Conservation (phyloP, 2,888 invertebrate genomes). For the Cyaniris semiargus region DNA sequence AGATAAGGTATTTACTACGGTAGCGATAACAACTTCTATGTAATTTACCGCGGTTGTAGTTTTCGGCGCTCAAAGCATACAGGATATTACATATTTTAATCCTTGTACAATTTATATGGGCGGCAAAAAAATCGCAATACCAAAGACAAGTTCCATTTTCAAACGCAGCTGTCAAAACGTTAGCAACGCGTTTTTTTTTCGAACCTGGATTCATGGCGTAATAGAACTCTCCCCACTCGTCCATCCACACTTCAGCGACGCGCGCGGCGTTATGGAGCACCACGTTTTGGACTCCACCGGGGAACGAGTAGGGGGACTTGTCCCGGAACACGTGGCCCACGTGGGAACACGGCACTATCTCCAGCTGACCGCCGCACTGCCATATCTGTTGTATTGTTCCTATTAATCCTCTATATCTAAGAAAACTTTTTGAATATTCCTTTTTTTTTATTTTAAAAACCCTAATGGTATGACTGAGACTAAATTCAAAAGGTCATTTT, state of each 20-base stretch:
- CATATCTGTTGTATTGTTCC: constrained; percentile 83
- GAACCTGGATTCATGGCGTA: constrained; percentile 99
- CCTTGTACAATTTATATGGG: not conserved
- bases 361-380: constrained; percentile 97
- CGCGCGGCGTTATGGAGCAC: constrained; percentile 99
- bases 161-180: constrained; percentile 47
- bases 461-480: too few relatives aligned
- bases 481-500: not conserved
- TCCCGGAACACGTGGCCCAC: constrained; percentile 99
- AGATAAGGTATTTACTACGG: constrained; percentile 1
- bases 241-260: constrained; percentile 99
- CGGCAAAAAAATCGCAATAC: not conserved
- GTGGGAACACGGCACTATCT: constrained; percentile 97
- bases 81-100: not conserved
- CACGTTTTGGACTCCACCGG: constrained; percentile 97
- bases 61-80: not conserved
- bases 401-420: not conserved
- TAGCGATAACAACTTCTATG: not conserved
- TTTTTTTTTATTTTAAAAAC: not conserved
- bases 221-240: constrained; percentile 99
- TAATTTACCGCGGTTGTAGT: constrained; percentile 1
- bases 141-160: constrained; percentile 13
- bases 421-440: not conserved
- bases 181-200: constrained; percentile 52
- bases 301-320: constrained; percentile 99